Base-by-base conservation (phyloP, 1,140 invertebrate genomes). In the Halictus rubicundus region DNA sequence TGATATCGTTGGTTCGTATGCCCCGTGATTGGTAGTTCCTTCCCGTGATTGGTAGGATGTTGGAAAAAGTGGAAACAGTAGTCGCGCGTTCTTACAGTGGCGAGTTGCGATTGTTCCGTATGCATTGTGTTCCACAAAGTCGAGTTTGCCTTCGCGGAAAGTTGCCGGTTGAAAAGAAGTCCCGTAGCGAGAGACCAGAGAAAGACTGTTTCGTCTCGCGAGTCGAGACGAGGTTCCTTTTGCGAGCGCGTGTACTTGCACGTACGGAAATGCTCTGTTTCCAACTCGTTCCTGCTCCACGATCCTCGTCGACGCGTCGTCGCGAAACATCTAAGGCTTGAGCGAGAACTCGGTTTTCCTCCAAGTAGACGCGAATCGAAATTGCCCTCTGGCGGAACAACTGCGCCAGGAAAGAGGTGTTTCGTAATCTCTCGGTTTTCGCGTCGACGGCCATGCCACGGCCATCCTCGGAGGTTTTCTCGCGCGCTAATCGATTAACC, bases 71-170 rank as follows among this genome's bases (percentile, higher is more conserved):
- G 8, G n/a, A 5, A 6, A 25, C n/a, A 23, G 25, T 39, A 59
- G n/a, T 32, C 19, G 14, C 16, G 10, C 6, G 32, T 25, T 39
- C 54, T 71, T 42, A 25, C 5, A 9, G 1, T 2, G 19, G 16
- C 68, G 16, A 59, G 32, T 23, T 32, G 27, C 60, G 60, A 63
- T 63, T 63, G 60, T 63, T 63, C 37, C 69, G 39, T 27, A 27
- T 19, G 37, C 19, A 71, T 71, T 71, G 69, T 70, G n/a, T 21
- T 27, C 42, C 23, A 2, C 23, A 39, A 60, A 70, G 68, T 32
- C 4, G 21, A 19, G 69, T 52, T 42, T 42, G 37, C 9, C 21
- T 71, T 60, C 37, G 54, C 69, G 37, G 69, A 71, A 60, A 71
- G 69, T 54, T 71, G 23, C 21, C n/a, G 16, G 23, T 19, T 25